These are phyloP conservation scores for Cirrhinus molitorella DNA, from an alignment of 2,797 vertebrate species.

Conservation along the genomic window DNA sequence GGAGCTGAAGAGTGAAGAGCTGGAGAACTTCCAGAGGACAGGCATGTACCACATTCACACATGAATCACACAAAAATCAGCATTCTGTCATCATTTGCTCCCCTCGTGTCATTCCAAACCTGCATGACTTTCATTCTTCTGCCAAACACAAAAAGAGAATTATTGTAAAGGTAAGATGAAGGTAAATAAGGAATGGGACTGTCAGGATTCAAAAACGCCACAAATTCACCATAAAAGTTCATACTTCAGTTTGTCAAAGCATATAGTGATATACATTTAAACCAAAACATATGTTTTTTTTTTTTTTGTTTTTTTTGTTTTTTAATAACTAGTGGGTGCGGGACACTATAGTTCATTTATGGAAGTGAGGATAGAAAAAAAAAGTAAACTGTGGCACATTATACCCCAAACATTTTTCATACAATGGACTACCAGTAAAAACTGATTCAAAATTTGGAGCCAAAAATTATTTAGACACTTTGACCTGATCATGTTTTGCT, in stretches of 20 bases:
- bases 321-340: too few species aligned
- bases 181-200: not conserved
- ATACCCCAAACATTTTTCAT: too few species aligned
- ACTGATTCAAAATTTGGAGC: too few species aligned
- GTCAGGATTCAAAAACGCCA: not conserved
- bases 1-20: constrained; percentile 88
- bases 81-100: not conserved
- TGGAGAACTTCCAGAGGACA: constrained; percentile 91
- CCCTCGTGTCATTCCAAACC: not conserved
- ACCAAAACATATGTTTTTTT: too few species aligned
- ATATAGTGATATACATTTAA: too few species aligned
- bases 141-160: not conserved
- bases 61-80: not conserved
- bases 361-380: too few species aligned
- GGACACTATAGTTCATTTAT: too few species aligned
- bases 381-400: too few species aligned
- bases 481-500: too few species aligned
- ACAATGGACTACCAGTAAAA: too few species aligned
- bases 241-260: not conserved
- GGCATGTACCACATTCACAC: constrained; percentile 73
- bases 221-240: not conserved
- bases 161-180: not conserved
- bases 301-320: too few species aligned
- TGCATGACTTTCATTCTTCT: not conserved
- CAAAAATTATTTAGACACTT: too few species aligned